These are phyloP conservation scores for Andrena dorsata DNA, from an alignment of 2,888 invertebrate species.

Conservation along the genomic window DNA sequence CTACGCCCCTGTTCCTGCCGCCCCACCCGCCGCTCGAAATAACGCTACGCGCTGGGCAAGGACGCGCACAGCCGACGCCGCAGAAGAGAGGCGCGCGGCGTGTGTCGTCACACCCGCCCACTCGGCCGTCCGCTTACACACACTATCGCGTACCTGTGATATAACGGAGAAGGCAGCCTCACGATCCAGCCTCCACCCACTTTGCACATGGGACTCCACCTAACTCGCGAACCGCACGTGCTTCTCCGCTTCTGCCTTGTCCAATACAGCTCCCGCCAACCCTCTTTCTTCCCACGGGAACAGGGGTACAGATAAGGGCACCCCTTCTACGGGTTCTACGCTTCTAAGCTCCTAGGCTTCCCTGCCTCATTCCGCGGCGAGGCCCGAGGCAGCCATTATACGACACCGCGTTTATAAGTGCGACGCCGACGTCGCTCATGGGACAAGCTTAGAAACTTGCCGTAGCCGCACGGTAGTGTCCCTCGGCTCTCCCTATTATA, in stretches of 20 bases:
- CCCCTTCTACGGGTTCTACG: neutral
- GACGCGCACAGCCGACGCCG: slow-evolving; percentile 83
- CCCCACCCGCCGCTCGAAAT: slow-evolving; percentile 84
- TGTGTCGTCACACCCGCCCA: slow-evolving; percentile 85
- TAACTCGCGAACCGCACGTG: slow-evolving; percentile 81
- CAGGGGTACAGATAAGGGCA: neutral
- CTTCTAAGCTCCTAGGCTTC: neutral
- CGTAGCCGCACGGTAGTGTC: too few relatives aligned
- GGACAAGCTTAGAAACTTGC: too few relatives aligned
- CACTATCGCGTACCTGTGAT: slow-evolving; percentile 64
- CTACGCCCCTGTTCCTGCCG: slow-evolving; percentile 82
- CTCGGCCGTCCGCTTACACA: slow-evolving; percentile 82
- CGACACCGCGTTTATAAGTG: too few relatives aligned
- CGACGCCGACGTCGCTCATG: too few relatives aligned
- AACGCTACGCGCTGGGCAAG: slow-evolving; percentile 87
- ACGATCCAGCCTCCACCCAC: slow-evolving; percentile 83
- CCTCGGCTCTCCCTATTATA: too few relatives aligned
- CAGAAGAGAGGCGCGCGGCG: slow-evolving; percentile 72
- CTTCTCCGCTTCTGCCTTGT: slow-evolving; percentile 58
- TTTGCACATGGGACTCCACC: slow-evolving; percentile 83
- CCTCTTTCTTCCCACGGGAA: slow-evolving; percentile 9
- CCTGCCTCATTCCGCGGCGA: slow-evolving; percentile 20
- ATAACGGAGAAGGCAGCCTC: slow-evolving; percentile 74
- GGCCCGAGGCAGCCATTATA: slow-evolving; percentile 24
- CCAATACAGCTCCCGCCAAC: slow-evolving; percentile 39